A percentile compares a stretch with the other conserved stretches of the same genome.
Evolutionary conservation across 1,140 invertebrate genomes (phyloP).

Genomic region (Drosophila lowei): DNA sequence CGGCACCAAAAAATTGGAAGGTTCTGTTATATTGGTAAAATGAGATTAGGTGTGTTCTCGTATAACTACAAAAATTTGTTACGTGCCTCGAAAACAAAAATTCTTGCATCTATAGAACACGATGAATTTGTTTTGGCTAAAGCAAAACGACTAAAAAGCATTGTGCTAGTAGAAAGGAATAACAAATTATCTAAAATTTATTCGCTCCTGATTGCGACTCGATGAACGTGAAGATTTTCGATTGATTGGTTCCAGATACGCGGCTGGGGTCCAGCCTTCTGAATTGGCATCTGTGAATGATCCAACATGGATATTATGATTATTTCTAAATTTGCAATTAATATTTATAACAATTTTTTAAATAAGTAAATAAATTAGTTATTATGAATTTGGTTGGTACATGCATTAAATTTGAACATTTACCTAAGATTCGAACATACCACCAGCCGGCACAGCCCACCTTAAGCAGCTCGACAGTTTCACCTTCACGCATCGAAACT

Average conservation of each 20-base stretch:
- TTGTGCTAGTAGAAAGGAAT: background rate
- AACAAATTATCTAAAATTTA: conserved; percentile 52
- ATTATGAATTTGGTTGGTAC: background rate
- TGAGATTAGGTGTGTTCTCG: no score
- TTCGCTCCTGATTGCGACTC: conserved; percentile 83
- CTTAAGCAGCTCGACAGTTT: conserved; percentile 93
- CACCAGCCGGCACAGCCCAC: conserved; percentile 98
- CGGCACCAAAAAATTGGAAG: no score
- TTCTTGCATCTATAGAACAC: no score
- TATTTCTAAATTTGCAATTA: background rate
- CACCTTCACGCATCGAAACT: conserved; percentile 94
- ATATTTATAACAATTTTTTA: background rate
- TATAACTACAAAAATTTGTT: no score
- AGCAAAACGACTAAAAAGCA: no score
- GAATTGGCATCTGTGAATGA: conserved; percentile 85
- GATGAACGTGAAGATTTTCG: conserved; percentile 89
- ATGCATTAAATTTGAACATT: conserved; percentile 37
- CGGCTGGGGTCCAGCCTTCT: conserved; percentile 96
- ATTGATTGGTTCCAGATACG: conserved; percentile 92
- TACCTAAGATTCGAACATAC: conserved; percentile 93
- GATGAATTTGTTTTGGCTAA: no score
- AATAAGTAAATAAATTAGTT: background rate
- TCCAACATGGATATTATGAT: background rate
- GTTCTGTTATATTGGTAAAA: no score
- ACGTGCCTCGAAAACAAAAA: no score